A percentile compares a stretch with the other conserved stretches of the same genome.
phyloP scores from a whole-genome alignment of 2,113 vertebrate genomes.

The Entosphenus tridentatus region DNA sequence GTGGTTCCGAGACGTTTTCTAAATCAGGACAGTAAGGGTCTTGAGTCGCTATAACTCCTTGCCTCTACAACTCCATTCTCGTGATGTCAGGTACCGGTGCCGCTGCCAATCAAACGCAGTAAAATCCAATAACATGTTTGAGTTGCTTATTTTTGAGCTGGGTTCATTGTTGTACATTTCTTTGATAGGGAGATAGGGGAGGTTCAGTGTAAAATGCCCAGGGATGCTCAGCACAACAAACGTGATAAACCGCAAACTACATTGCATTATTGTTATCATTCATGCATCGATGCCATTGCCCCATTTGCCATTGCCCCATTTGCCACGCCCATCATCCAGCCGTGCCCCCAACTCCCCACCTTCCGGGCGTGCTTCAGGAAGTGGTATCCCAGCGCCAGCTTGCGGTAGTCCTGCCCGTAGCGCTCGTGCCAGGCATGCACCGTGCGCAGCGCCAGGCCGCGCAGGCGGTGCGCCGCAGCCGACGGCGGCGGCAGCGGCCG shows the following conservation, averaged over 20 bases:
- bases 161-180: neutral
- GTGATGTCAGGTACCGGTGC: too few relatives aligned
- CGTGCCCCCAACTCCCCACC: constrained; percentile 20
- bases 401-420: constrained; percentile 58
- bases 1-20: too few relatives aligned
- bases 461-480: constrained; percentile 46
- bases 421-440: constrained; percentile 43
- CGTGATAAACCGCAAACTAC: constrained; percentile 9
- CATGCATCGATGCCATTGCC: constrained; percentile 15
- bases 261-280: constrained; percentile 14
- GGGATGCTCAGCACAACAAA: too few relatives aligned
- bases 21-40: too few relatives aligned
- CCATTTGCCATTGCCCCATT: constrained; percentile 8
- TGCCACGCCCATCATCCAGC: neutral
- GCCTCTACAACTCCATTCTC: too few relatives aligned
- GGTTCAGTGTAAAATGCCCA: neutral
- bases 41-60: too few relatives aligned
- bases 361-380: constrained; percentile 64
- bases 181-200: neutral
- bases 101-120: too few relatives aligned
- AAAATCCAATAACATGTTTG: too few relatives aligned
- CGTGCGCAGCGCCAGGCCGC: constrained; percentile 31
- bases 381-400: constrained; percentile 55
- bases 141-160: too few relatives aligned
- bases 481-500: constrained; percentile 60